Evolutionary conservation across 2,113 vertebrate genomes (phyloP).

Genomic region (Regulus satrapa): DNA sequence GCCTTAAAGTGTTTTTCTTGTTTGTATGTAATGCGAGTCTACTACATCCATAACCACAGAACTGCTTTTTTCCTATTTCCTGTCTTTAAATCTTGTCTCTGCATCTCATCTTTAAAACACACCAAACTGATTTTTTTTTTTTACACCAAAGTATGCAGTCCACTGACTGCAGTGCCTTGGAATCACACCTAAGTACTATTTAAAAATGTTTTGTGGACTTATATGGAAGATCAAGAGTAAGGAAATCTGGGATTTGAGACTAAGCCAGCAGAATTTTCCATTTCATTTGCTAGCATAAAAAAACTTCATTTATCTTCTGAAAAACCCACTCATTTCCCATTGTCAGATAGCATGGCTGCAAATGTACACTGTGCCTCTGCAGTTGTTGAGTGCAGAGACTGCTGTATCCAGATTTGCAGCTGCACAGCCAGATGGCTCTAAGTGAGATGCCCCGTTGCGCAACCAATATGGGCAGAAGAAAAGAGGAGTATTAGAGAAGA

Average conservation of each 20-base stretch:
- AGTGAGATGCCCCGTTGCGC: not conserved
- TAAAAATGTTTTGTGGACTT: not conserved
- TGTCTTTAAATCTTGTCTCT: not conserved
- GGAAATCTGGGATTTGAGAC: not conserved
- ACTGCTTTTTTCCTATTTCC: not conserved
- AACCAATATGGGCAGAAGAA: not conserved
- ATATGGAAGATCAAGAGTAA: not conserved
- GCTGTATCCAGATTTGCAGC: not conserved
- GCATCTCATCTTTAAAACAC: not conserved
- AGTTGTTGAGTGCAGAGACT: not conserved
- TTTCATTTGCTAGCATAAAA: not conserved
- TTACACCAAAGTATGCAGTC: not conserved
- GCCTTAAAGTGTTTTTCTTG: not conserved
- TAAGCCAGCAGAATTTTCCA: not conserved
- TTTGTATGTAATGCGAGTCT: not conserved
- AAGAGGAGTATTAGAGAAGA: not conserved
- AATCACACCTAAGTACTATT: not conserved
- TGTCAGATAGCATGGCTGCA: not conserved
- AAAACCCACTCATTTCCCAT: not conserved
- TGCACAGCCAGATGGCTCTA: not conserved
- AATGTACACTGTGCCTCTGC: not conserved
- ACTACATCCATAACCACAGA: not conserved
- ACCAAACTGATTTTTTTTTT: not conserved
- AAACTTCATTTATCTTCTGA: not conserved
- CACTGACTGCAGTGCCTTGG: not conserved